A percentile compares a stretch with the other conserved stretches of the same genome.
These are phyloP conservation scores for Xanthorhoe spadicearia DNA, from an alignment of 2,888 invertebrate genomes.

Conservation along the genomic window DNA sequence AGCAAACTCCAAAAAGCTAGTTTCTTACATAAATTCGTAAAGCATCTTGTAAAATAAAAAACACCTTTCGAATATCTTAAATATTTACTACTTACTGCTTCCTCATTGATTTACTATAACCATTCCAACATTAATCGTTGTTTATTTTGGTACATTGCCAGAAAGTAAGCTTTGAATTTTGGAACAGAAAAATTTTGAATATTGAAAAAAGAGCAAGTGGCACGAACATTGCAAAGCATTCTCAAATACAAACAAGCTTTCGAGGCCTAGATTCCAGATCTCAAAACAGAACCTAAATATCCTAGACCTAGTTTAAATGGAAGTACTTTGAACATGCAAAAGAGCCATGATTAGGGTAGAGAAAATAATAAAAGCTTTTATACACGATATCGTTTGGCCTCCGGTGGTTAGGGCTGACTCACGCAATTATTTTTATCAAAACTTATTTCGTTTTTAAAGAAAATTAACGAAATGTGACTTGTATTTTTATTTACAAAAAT, in stretches of 20 bases:
- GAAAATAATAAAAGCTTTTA: constrained; percentile 19
- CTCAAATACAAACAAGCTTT: neutral
- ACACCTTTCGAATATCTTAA: no score
- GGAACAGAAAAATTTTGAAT: neutral
- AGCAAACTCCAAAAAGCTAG: no score
- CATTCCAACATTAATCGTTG: no score
- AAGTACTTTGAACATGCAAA: constrained; percentile 27
- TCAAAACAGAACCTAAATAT: neutral
- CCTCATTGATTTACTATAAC: no score
- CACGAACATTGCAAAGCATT: neutral
- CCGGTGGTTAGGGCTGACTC: constrained; percentile 16
- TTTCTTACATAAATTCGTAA: no score
- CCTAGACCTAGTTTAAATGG: constrained; percentile 15
- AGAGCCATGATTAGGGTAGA: constrained; percentile 13
- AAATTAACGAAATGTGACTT: no score
- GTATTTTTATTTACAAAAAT: no score
- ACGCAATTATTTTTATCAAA: no score
- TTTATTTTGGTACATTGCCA: neutral
- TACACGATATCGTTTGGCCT: constrained; percentile 16
- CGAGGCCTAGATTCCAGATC: neutral
- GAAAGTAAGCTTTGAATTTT: neutral
- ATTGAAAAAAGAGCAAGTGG: neutral
- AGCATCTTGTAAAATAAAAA: no score
- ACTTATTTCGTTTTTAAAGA: neutral
- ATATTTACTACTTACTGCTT: no score